These are phyloP conservation scores for Notiomystis cincta DNA, from an alignment of 2,113 vertebrate genomes.

Conservation along the genomic window DNA sequence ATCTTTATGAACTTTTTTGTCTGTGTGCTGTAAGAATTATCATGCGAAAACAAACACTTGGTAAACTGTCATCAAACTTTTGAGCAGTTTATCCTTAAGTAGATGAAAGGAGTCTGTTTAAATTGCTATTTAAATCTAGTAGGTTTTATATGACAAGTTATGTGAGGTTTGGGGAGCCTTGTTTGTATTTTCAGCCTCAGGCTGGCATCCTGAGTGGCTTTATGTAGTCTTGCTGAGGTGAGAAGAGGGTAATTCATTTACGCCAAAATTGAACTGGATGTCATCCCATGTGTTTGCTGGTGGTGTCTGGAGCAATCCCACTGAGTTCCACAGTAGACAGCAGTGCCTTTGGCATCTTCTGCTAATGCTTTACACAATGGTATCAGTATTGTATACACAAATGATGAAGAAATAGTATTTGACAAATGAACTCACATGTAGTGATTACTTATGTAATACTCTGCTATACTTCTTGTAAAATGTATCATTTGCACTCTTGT, in stretches of 20 bases:
- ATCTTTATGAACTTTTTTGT: neutral
- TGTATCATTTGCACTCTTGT: neutral
- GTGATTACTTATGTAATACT: neutral
- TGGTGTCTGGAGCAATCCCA: neutral
- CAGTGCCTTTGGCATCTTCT: neutral
- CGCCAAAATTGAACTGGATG: neutral
- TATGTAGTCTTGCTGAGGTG: neutral
- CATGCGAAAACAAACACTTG: neutral
- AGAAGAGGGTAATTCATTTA: neutral
- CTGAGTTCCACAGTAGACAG: neutral
- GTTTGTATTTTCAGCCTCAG: neutral
- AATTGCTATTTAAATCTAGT: neutral
- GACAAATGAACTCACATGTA: neutral
- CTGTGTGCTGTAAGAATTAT: neutral
- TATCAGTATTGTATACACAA: neutral
- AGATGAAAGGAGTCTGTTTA: neutral
- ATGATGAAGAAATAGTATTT: neutral
- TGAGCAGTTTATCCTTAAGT: neutral
- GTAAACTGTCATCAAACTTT: neutral
- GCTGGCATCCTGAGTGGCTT: neutral
- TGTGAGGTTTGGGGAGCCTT: neutral
- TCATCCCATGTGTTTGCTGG: neutral
- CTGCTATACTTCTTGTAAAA: neutral
- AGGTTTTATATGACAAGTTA: neutral
- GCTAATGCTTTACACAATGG: accelerated